Percentiles rank a stretch among this genome's conserved stretches.
phyloP scores from a whole-genome alignment of 2,797 vertebrate genomes.

The Apogon talboti region DNA sequence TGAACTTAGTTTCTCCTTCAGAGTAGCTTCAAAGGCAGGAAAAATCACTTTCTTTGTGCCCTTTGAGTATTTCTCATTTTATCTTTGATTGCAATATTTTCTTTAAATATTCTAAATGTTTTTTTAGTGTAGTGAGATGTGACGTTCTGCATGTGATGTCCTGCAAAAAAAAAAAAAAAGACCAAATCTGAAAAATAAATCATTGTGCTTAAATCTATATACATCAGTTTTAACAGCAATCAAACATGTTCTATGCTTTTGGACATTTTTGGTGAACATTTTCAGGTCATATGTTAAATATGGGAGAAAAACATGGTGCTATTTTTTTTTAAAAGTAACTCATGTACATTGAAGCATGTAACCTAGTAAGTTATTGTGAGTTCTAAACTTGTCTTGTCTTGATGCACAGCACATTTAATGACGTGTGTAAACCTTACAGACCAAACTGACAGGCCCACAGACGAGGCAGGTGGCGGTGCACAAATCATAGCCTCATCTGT shows the following conservation, averaged over 20 bases:
- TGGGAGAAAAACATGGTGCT: background rate
- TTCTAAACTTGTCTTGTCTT: slow-evolving; percentile 2
- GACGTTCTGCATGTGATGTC: background rate
- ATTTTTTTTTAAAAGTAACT: too few species aligned
- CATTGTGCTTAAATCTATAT: too few species aligned
- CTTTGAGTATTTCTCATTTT: slow-evolving; percentile 38
- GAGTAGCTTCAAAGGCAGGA: slow-evolving; percentile 61
- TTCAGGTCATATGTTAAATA: background rate
- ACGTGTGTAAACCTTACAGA: slow-evolving; percentile 13
- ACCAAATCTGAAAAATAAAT: too few species aligned
- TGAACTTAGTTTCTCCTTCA: slow-evolving; percentile 73
- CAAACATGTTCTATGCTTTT: too few species aligned
- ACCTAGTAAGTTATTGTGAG: slow-evolving; percentile 2
- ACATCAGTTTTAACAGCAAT: too few species aligned
- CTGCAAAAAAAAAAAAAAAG: too few species aligned
- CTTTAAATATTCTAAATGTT: slow-evolving; percentile 2
- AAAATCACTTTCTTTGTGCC: slow-evolving; percentile 52
- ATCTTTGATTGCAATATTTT: slow-evolving; percentile 24
- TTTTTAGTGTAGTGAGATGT: background rate
- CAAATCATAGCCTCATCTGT: slow-evolving; percentile 27
- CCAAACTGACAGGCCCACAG: slow-evolving; percentile 34
- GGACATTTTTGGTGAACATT: background rate
- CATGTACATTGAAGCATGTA: background rate
- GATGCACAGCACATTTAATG: slow-evolving; percentile 20
- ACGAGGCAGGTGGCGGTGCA: slow-evolving; percentile 15